phyloP scores from a whole-genome alignment of 35 echinoderm and acorn worm genomes.

The Anneissia japonica region DNA sequence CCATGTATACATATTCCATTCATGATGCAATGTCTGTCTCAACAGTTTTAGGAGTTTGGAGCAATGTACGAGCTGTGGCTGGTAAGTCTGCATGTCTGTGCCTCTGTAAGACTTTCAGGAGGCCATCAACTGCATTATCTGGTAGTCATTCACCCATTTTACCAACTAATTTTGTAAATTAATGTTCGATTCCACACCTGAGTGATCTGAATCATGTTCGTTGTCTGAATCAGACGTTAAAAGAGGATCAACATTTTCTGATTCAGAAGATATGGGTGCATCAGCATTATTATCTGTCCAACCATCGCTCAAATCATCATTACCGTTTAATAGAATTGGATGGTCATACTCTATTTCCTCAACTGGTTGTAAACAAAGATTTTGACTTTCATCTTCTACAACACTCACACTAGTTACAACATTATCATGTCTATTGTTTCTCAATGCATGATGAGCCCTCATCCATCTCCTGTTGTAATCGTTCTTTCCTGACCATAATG shows the following conservation, averaged over 20 bases:
- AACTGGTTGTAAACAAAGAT: too few relatives aligned
- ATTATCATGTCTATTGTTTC: background rate
- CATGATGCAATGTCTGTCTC: slow-evolving; percentile 18
- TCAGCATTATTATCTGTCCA: too few relatives aligned
- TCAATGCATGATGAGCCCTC: slow-evolving; percentile 36
- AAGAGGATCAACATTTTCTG: too few relatives aligned
- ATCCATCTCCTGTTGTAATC: slow-evolving; percentile 40
- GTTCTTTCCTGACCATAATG: slow-evolving; percentile 14
- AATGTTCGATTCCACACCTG: background rate
- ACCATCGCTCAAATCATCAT: too few relatives aligned
- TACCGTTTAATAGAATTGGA: too few relatives aligned
- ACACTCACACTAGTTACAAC: background rate
- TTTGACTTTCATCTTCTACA: slow-evolving; percentile 11
- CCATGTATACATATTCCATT: slow-evolving; percentile 54
- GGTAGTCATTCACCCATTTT: slow-evolving; percentile 42
- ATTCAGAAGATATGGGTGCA: too few relatives aligned
- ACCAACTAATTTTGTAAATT: slow-evolving; percentile 26
- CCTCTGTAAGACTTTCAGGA: slow-evolving; percentile 48
- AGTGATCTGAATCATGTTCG: background rate
- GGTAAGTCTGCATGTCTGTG: slow-evolving; percentile 45
- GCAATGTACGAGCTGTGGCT: slow-evolving; percentile 38
- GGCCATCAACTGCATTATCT: slow-evolving; percentile 53
- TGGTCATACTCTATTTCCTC: too few relatives aligned
- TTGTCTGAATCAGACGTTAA: background rate
- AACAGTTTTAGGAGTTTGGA: slow-evolving; percentile 31